phyloP scores from a whole-genome alignment of 2,797 vertebrate species.

The Pipistrellus kuhlii region DNA sequence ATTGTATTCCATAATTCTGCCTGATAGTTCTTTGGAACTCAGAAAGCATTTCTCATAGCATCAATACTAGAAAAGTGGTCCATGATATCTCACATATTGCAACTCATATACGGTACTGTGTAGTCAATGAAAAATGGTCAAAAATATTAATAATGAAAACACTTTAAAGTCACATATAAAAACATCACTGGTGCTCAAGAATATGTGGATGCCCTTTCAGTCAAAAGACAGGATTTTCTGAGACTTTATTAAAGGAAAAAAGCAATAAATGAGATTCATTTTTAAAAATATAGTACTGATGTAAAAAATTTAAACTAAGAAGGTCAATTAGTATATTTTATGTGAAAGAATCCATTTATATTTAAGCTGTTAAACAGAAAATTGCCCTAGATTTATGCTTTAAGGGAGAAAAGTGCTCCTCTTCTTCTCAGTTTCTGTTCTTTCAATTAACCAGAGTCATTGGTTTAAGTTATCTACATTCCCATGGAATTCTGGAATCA shows the following conservation, averaged over 20 bases:
- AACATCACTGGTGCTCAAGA: slow-evolving; percentile 11
- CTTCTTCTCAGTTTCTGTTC: slow-evolving; percentile 35
- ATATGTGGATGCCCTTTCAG: slow-evolving; percentile 14
- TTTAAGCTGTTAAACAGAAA: slow-evolving; percentile 40
- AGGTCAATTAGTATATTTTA: neutral
- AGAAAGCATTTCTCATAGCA: slow-evolving; percentile 45
- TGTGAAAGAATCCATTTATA: slow-evolving; percentile 22
- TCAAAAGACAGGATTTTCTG: slow-evolving; percentile 53
- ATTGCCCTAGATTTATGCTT: slow-evolving; percentile 54
- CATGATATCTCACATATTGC: slow-evolving; percentile 1
- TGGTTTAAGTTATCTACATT: slow-evolving; percentile 52
- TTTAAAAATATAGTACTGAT: neutral
- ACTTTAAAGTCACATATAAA: neutral
- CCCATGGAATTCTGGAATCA: slow-evolving; percentile 16
- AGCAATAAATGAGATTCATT: slow-evolving; percentile 36
- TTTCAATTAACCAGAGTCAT: neutral
- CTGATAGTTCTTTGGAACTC: slow-evolving; percentile 56
- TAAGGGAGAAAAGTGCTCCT: neutral
- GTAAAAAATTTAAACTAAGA: slow-evolving; percentile 53
- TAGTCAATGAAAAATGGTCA: slow-evolving; percentile 15
- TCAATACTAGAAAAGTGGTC: slow-evolving; percentile 28
- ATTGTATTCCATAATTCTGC: slow-evolving; percentile 38
- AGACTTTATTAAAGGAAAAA: slow-evolving; percentile 24
- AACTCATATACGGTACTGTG: slow-evolving; percentile 46
- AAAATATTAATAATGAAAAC: slow-evolving; percentile 57